Base-by-base conservation (phyloP, 2,797 vertebrate genomes). In the Echiichthys vipera region DNA sequence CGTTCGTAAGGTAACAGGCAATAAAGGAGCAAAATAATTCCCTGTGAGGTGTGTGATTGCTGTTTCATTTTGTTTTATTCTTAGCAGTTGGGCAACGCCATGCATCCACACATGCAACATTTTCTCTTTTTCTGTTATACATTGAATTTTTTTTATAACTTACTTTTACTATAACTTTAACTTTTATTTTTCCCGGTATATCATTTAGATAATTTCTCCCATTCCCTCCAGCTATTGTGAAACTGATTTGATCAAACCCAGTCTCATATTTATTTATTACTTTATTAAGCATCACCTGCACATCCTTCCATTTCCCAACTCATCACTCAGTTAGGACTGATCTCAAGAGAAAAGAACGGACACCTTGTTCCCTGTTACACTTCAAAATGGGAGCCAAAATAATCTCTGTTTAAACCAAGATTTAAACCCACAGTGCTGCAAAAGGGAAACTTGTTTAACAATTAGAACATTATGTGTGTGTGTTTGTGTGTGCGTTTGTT, bases 31-130 rank as follows among this genome's bases (percentile, higher is more conserved):
- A n/a, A n/a, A n/a, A n/a, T n/a, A n/a, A n/a, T n/a, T n/a, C n/a
- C n/a, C n/a, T n/a, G n/a, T 54, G 17, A 20, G 42, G 25, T 40
- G 12, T 56, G 53, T 13, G 39, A 42, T 24, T 61, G 43, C 17
- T 77, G 14, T 50, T 50, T 59, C 5, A 12, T 74, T 47, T 75
- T 54, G 25, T 65, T 73, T 71, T 75, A 57, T 78, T 77, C 78
- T 65, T 58, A 47, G 42, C 25, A 37, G 22, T 55, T 0, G 4
- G 72, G 29, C n/a, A 57, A 34, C 8, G 51, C 25, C 7, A 15
- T 15, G 20, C 67, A 57, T 36, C 7, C 39, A 71, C 27, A 46
- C 9, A 5, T 47, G 30, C 18, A 69, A 74, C 29, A 15, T 74
- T 74, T 84, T 59, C 11, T 15, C 27, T 37, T 66, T 61, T 54